Evolutionary conservation across 2,888 invertebrate genomes (phyloP).

Genomic region (Leuctra nigra): DNA sequence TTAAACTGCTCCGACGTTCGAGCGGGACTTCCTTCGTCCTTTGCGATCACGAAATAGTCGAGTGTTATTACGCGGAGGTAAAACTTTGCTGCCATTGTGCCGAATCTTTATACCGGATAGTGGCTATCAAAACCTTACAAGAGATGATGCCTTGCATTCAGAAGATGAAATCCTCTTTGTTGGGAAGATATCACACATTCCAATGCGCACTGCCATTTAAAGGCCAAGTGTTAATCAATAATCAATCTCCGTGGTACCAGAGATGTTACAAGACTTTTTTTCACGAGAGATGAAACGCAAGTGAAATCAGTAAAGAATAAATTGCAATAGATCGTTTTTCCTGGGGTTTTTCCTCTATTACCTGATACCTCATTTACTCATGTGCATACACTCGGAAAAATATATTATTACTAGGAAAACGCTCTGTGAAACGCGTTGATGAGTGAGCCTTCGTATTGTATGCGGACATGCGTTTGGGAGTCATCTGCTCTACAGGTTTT

Average conservation of each 20-base stretch:
- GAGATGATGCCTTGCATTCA: conserved; percentile 12
- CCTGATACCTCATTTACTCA: too few relatives aligned
- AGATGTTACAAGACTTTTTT: too few relatives aligned
- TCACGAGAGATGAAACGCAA: too few relatives aligned
- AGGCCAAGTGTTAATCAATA: conserved; percentile 3
- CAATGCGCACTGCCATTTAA: neutral
- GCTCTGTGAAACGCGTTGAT: too few relatives aligned
- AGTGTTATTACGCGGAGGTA: conserved; percentile 20
- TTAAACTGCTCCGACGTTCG: conserved; percentile 16
- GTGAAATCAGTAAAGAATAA: too few relatives aligned
- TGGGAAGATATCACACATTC: neutral
- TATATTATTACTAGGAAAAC: too few relatives aligned
- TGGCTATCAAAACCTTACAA: conserved; percentile 5
- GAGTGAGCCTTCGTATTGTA: too few relatives aligned
- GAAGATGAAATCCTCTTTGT: neutral
- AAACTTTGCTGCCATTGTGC: conserved; percentile 15
- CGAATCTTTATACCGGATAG: conserved; percentile 8
- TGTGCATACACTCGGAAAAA: too few relatives aligned
- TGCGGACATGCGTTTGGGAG: too few relatives aligned
- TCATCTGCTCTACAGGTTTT: too few relatives aligned
- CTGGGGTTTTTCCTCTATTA: too few relatives aligned
- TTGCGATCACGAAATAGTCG: conserved; percentile 2
- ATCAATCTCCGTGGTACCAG: conserved; percentile 2
- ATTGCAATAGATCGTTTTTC: too few relatives aligned
- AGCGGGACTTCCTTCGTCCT: neutral